These are phyloP conservation scores for Habrosyne pyritoides DNA, from an alignment of 2,888 invertebrate species.

Conservation along the genomic window DNA sequence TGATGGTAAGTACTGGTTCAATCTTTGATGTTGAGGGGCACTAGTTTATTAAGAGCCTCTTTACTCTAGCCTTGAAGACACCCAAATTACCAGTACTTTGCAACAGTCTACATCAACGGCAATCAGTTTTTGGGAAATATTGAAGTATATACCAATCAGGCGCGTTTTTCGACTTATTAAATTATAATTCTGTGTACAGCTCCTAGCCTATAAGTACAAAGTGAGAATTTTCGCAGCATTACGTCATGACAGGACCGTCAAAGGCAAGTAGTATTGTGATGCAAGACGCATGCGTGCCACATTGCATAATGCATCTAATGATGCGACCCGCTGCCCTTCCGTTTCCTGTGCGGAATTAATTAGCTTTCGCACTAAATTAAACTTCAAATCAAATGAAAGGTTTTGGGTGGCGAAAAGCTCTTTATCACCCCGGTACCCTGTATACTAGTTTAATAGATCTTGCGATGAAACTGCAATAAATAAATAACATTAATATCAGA, in stretches of 20 bases:
- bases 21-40: too few species aligned
- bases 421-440: too few species aligned
- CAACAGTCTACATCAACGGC: too few species aligned
- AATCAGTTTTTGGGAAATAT: too few species aligned
- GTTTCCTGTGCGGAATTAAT: constrained; percentile 72
- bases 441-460: too few species aligned
- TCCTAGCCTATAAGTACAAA: background rate
- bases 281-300: constrained; percentile 55
- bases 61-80: too few species aligned
- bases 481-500: too few species aligned
- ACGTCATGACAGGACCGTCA: constrained; percentile 6
- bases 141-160: too few species aligned
- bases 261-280: constrained; percentile 42
- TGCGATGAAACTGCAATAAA: too few species aligned
- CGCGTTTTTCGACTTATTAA: background rate
- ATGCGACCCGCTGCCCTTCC: constrained; percentile 77
- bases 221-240: background rate
- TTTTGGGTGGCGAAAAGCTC: background rate
- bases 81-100: too few species aligned
- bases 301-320: constrained; percentile 78
- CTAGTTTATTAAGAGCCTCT: too few species aligned
- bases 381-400: background rate
- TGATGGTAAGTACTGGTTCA: too few species aligned
- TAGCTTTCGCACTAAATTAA: constrained; percentile 43
- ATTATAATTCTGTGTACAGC: background rate